Percentiles rank a stretch among this genome's conserved stretches.
Evolutionary conservation across 2,797 vertebrate species (phyloP).

Genomic region (Echiichthys vipera): DNA sequence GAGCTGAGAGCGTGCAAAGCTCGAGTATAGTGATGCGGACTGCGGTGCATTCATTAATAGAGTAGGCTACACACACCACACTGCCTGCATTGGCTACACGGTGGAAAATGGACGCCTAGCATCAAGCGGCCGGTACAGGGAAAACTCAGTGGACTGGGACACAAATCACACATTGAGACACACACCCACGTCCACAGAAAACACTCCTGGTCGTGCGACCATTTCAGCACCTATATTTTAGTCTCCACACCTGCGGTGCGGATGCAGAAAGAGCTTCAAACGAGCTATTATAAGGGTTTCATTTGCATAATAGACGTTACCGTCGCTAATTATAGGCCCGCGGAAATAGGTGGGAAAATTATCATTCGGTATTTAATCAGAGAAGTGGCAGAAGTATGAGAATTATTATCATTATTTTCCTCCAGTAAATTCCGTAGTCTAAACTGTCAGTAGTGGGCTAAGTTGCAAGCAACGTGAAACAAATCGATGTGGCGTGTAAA

Average conservation of each 20-base stretch:
- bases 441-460: slow-evolving; percentile 46
- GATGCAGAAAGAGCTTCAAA: slow-evolving; percentile 36
- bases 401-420: slow-evolving; percentile 38
- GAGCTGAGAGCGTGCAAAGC: slow-evolving; percentile 62
- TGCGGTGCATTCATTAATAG: slow-evolving; percentile 84
- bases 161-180: slow-evolving; percentile 41
- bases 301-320: slow-evolving; percentile 68
- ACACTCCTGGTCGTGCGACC: background rate
- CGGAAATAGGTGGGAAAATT: slow-evolving; percentile 44
- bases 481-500: slow-evolving; percentile 63
- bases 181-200: slow-evolving; percentile 18
- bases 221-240: slow-evolving; percentile 30
- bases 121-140: slow-evolving; percentile 66
- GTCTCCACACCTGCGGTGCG: slow-evolving; percentile 37
- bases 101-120: slow-evolving; percentile 83
- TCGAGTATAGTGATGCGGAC: slow-evolving; percentile 75
- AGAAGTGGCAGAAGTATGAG: slow-evolving; percentile 21
- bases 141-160: slow-evolving; percentile 59
- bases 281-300: slow-evolving; percentile 48
- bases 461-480: slow-evolving; percentile 69
- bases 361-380: slow-evolving; percentile 43
- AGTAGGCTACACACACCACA: slow-evolving; percentile 67
- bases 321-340: slow-evolving; percentile 68
- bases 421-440: slow-evolving; percentile 17
- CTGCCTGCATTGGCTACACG: slow-evolving; percentile 69